Base-by-base conservation (phyloP, 2,888 invertebrate genomes). In the Tillus elongatus region DNA sequence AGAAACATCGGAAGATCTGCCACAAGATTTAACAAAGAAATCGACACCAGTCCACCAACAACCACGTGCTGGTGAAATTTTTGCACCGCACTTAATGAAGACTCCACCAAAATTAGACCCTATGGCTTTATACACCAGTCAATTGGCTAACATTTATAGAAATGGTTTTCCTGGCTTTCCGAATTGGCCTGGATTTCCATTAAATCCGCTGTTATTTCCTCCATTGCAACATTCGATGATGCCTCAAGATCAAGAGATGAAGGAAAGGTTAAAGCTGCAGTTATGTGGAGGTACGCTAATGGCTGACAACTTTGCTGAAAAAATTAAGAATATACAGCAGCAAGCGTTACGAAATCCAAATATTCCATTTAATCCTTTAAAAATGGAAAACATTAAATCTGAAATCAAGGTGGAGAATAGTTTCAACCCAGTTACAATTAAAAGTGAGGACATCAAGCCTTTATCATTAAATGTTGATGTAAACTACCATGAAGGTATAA, bases 231-330 rank as follows among this genome's bases (percentile, higher is more conserved):
- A 68, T 47, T 71, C 73, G 42, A 66, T 75, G 11, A 52, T 63
- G 16, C 57, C 65, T 1, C 73, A 72, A 52, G 77, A 77, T 42
- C 76, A 74, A 54, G 79, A 83, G 60, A 72, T 80, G 58, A 79
- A 80, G 55, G 79, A 80, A 39, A 69, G 77, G 26, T 68, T 79
- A 37, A 74, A 80, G 1, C 63, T 80, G 16, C 81, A 79, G 50
- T 68, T 82, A 57, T 79, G 80, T 34, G 81, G 82, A 11, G 83
- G 83, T 0, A 75, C 81, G 8, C 71, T 79, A 46, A 59, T 77
- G 12, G 66, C 73, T 30, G 74, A 72, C 38, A 56, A 60, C 39
- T 41, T 57, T 41, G 28, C 49, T 35, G 47, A 52, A 36, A 52
- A 36, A 37, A 47, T 43, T 35, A 60, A 56, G 50, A 60, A 47